These are phyloP conservation scores for Burhinus oedicnemus DNA, from an alignment of 2,113 vertebrate genomes.

Conservation along the genomic window DNA sequence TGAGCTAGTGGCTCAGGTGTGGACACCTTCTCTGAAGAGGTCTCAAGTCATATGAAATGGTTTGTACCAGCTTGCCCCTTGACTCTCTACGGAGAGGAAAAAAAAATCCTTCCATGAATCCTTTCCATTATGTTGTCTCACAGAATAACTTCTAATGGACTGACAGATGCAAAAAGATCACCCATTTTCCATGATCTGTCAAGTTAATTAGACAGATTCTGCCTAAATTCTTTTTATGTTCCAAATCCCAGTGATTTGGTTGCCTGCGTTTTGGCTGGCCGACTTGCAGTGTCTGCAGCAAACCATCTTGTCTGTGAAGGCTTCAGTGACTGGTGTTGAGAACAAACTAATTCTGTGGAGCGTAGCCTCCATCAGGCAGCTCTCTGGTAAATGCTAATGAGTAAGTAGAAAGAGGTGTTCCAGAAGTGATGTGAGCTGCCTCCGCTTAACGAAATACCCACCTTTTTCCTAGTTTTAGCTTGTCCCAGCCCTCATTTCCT, in stretches of 20 bases:
- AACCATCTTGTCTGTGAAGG: not conserved
- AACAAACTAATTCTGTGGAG: not conserved
- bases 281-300: not conserved
- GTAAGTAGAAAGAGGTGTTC: not conserved
- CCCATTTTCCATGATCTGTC: not conserved
- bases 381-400: not conserved
- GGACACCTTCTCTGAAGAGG: not conserved
- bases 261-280: not conserved
- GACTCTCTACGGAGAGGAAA: not conserved
- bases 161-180: not conserved
- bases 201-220: not conserved
- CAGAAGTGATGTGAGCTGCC: constrained; percentile 21
- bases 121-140: not conserved
- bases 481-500: constrained; percentile 31
- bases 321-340: not conserved
- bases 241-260: not conserved
- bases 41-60: not conserved
- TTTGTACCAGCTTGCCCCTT: not conserved
- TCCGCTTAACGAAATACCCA: not conserved
- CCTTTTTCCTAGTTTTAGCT: constrained; percentile 31
- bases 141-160: not conserved
- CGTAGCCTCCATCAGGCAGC: not conserved
- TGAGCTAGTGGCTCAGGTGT: not conserved
- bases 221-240: not conserved
- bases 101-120: not conserved